These are phyloP conservation scores for Erebia palarica DNA, from an alignment of 2,888 invertebrate genomes.

Conservation along the genomic window DNA sequence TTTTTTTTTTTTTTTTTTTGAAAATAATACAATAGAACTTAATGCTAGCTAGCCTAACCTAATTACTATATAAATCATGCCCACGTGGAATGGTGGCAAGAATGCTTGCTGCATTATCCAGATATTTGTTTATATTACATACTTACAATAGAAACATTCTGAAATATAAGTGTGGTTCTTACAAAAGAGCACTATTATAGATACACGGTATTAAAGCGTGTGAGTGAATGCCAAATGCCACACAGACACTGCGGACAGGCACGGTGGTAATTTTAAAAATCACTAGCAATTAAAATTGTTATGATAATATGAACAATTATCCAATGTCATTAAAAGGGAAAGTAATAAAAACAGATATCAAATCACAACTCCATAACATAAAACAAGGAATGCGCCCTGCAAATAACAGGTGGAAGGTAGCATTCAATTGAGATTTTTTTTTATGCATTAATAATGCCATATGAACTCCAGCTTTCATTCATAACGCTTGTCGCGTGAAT, in stretches of 20 bases:
- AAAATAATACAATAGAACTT: too few species aligned
- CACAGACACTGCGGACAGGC: too few species aligned
- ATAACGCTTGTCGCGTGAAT: slow-evolving; percentile 64
- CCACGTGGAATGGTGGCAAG: too few species aligned
- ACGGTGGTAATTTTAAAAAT: neutral
- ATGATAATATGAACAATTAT: neutral
- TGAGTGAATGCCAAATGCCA: neutral
- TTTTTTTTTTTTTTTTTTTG: too few species aligned
- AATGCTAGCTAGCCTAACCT: too few species aligned
- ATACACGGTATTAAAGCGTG: neutral
- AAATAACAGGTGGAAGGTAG: slow-evolving; percentile 12
- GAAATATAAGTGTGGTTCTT: too few species aligned
- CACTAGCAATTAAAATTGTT: neutral
- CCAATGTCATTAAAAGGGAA: neutral
- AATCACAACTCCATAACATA: neutral
- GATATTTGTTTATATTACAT: too few species aligned
- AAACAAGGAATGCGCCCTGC: slow-evolving; percentile 4
- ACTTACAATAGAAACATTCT: too few species aligned
- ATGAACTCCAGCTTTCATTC: slow-evolving; percentile 59
- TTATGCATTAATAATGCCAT: slow-evolving; percentile 51
- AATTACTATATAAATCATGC: too few species aligned
- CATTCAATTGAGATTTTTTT: slow-evolving; percentile 49
- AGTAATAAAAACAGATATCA: neutral
- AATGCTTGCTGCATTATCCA: too few species aligned
- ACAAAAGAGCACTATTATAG: too few species aligned